Base-by-base conservation (phyloP, 2,797 vertebrate species). In the Coreius guichenoti region DNA sequence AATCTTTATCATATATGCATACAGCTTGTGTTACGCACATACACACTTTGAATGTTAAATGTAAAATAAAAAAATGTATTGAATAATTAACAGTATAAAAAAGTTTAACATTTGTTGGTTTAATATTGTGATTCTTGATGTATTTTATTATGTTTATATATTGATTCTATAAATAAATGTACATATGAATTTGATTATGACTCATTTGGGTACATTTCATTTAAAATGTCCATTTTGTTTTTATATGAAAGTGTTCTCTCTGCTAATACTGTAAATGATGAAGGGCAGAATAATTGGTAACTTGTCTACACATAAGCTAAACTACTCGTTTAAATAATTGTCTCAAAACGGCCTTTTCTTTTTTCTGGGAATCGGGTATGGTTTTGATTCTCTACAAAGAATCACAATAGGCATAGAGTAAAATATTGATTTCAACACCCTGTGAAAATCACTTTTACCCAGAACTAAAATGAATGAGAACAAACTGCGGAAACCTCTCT, bases 401-500 rank as follows among this genome's bases (percentile, higher is more conserved):
- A 61, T 61, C 2, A 29, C 61, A 65, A 65, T 8, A 8, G 6
- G 26, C 8, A 12, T 9, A 65, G 58, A 61, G n/a, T 29, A 65
- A 31, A 31, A 65, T 2, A 17, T 29, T 29, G 12, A 63, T 26
- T 26, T 63, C 26, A 29, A 29, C 26, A 65, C 16, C 63, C 26
- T 67, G 29, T 33, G 13, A 72, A 45, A 72, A 45, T 26, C n/a
- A 61, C 26, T 26, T 61, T 6, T 61, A 5, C n/a, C 5, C 13
- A 6, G 49, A 51, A 19, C 26, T 29, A 7, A 2, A 19, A 77
- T 76, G 29, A 14, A 31, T 47, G 43, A 26, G 31, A 39, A 39
- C 7, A 63, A 23, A 67, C n/a, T 73, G 56, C 86, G 77, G 36
- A 78, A 88, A 87, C 45, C 81, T 56, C 19, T 82, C 81, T 90